Evolutionary conservation across 2,888 invertebrate species (phyloP).

Genomic region (Gastracanthus pulcherrimus): DNA sequence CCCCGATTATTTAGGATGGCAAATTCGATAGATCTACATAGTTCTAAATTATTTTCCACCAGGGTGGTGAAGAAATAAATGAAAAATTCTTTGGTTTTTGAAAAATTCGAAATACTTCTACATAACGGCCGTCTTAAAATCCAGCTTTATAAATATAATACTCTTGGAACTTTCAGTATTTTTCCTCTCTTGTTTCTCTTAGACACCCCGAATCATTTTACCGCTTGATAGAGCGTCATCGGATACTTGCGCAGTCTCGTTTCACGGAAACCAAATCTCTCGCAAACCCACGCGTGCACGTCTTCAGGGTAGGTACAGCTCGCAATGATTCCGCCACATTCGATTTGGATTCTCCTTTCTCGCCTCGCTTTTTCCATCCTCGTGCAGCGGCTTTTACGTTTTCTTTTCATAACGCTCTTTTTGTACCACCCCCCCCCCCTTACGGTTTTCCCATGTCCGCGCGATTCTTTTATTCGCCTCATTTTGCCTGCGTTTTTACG

Average conservation of each 20-base stretch:
- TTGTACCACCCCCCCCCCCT: background rate
- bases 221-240: conserved; percentile 10
- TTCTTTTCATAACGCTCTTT: background rate
- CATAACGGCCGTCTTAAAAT: too few species aligned
- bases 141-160: too few species aligned
- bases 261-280: conserved; percentile 67
- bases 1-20: too few species aligned
- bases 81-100: too few species aligned
- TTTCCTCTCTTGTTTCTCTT: background rate
- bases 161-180: background rate
- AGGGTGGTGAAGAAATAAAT: too few species aligned
- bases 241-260: conserved; percentile 45
- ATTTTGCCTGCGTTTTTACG: conserved; percentile 34
- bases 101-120: too few species aligned
- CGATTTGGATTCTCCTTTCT: conserved; percentile 64
- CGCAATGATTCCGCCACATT: conserved; percentile 67
- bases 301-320: conserved; percentile 49
- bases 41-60: too few species aligned
- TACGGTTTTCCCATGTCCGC: conserved; percentile 4
- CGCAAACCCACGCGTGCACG: conserved; percentile 60
- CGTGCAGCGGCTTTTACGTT: background rate
- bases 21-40: too few species aligned
- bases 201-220: conserved; percentile 3
- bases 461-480: conserved; percentile 37
- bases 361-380: background rate